phyloP scores from a whole-genome alignment of 1,140 invertebrate genomes.

The silkworm (Bombyx mori) region DNA sequence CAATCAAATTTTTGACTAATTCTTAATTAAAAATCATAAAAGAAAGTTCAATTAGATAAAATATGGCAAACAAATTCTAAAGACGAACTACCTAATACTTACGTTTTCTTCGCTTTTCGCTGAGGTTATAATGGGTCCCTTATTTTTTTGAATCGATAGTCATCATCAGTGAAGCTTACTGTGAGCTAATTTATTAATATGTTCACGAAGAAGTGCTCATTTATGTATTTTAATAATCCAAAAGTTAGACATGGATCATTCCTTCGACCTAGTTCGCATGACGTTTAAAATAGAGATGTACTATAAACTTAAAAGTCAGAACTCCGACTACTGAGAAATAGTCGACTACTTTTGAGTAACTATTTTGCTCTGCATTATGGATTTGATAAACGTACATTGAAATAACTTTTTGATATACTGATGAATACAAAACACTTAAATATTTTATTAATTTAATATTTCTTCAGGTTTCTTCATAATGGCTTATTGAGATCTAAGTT shows the following conservation, averaged over 20 bases:
- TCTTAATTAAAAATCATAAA: constrained; percentile 20
- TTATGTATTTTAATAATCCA: constrained; percentile 29
- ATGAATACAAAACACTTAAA: too few relatives aligned
- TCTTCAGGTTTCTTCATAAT: too few relatives aligned
- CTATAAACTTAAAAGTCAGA: too few relatives aligned
- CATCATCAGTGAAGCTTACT: constrained; percentile 32
- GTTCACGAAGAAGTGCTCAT: constrained; percentile 12
- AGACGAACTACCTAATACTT: constrained; percentile 30
- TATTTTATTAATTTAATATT: too few relatives aligned
- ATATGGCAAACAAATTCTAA: constrained; percentile 54
- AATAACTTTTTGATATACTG: too few relatives aligned
- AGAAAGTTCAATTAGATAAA: constrained; percentile 48
- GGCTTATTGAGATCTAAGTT: too few relatives aligned
- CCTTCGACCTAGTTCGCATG: constrained; percentile 61
- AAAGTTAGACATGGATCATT: constrained; percentile 38
- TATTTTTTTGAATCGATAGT: constrained; percentile 29
- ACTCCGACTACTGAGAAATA: too few relatives aligned
- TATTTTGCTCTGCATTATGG: too few relatives aligned
- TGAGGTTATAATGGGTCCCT: constrained; percentile 28
- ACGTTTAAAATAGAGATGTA: constrained; percentile 21
- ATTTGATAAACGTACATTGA: too few relatives aligned
- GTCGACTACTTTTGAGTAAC: too few relatives aligned
- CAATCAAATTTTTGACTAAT: constrained; percentile 10
- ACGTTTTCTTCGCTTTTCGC: constrained; percentile 37
- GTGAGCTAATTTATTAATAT: constrained; percentile 14